A percentile compares a stretch with the other conserved stretches of the same genome.
phyloP scores from a whole-genome alignment of 2,888 invertebrate species.

The Diloba caeruleocephala region DNA sequence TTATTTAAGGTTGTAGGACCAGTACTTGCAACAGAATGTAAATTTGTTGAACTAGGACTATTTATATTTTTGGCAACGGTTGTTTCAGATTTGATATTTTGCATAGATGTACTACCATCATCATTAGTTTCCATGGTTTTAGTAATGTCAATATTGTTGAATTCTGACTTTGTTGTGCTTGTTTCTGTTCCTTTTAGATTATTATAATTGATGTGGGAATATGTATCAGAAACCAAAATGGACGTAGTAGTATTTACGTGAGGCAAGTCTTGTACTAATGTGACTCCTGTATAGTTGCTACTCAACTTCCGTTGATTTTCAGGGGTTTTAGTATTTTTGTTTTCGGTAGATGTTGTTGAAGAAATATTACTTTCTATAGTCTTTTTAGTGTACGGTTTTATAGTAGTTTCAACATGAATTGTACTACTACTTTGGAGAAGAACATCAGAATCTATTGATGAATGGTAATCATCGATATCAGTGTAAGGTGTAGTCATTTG shows the following conservation, averaged over 20 bases:
- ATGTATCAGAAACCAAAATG: conserved; percentile 7
- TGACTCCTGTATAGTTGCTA: conserved; percentile 72
- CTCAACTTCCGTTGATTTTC: conserved; percentile 82
- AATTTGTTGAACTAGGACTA: conserved; percentile 1
- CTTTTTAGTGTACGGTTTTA: conserved; percentile 67
- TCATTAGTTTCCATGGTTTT: conserved; percentile 4
- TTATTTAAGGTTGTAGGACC: background rate
- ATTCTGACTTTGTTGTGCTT: conserved; percentile 7
- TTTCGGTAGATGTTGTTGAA: conserved; percentile 68
- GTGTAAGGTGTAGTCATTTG: conserved; percentile 47
- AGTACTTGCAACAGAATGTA: background rate
- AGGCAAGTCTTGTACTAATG: conserved; percentile 47
- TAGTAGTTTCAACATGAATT: conserved; percentile 75
- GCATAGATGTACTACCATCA: background rate
- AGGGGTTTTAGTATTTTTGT: conserved; percentile 80
- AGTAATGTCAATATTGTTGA: background rate
- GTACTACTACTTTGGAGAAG: conserved; percentile 77
- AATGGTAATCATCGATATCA: conserved; percentile 48
- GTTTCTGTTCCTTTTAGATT: conserved; percentile 14
- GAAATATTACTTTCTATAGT: conserved; percentile 58
- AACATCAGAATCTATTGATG: conserved; percentile 68
- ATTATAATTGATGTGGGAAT: conserved; percentile 6
- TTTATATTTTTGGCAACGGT: background rate
- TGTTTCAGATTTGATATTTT: background rate
- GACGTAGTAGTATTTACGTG: conserved; percentile 36